phyloP scores from a whole-genome alignment of 2,888 invertebrate genomes.

The Andrena flavipes region DNA sequence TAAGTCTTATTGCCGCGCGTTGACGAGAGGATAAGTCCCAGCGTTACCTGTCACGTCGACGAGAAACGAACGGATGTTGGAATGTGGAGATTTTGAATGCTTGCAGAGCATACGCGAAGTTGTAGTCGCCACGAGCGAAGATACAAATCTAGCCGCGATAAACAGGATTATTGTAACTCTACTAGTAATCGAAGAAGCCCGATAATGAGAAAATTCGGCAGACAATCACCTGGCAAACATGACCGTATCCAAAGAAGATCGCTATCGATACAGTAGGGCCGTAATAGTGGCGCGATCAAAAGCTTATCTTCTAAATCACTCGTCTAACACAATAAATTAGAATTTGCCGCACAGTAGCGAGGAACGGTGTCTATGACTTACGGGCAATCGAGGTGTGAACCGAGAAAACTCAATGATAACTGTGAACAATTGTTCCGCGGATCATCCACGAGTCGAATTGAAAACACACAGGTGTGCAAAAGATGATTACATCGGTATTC shows the following conservation, averaged over 20 bases:
- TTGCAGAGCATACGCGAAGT: background rate
- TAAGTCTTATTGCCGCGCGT: slow-evolving; percentile 15
- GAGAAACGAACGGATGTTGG: slow-evolving; percentile 3
- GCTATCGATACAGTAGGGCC: background rate
- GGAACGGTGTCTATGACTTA: background rate
- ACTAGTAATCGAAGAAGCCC: background rate
- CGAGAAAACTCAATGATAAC: background rate
- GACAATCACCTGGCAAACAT: background rate
- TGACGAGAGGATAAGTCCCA: slow-evolving; percentile 8
- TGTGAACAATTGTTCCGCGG: background rate
- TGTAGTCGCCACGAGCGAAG: background rate
- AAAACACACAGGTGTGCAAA: background rate
- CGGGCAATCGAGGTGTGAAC: background rate
- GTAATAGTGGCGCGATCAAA: background rate
- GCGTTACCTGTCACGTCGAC: background rate
- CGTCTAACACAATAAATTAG: background rate
- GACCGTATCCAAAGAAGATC: background rate
- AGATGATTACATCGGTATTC: background rate
- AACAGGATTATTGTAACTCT: background rate
- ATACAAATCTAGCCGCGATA: slow-evolving; percentile 3
- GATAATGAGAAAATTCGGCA: background rate
- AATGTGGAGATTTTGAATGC: background rate
- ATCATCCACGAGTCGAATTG: background rate
- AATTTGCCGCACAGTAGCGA: background rate
- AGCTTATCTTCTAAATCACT: background rate